Base-by-base conservation (phyloP, 1,140 invertebrate species). In the Ericerus pela region DNA sequence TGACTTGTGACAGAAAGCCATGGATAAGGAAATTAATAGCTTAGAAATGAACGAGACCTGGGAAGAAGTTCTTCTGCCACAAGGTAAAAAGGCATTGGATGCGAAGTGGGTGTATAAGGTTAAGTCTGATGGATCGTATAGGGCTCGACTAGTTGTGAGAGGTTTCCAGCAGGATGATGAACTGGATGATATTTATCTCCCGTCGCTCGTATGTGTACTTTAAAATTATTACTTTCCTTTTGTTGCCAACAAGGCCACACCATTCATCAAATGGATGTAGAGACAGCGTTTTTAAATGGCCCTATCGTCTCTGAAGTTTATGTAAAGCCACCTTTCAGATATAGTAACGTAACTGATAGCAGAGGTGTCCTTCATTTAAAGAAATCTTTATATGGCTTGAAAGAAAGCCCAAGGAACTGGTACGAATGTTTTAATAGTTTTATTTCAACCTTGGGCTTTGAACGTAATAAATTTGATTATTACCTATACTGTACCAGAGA, bases 301-400 rank as follows among this genome's bases (percentile, higher is more conserved):
- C 38, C 59, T 12, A 43, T 68, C 14, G 56, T 63, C 8, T 58
- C 60, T 38, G 58, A 60, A 33, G 47, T 67, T 5, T 67, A 59
- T 52, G 64, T 68, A 61, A 36, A 64, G 24, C 60, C 60, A 36
- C 65, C 66, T n/a, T n/a, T n/a, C n/a, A 22, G 56, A 63, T 53
- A 41, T 43, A 12, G 58, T 60, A 22, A 24, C 33, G 3, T 38
- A 30, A 3, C 5, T 4, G 4, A 22, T 24, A 18, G 36, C 24
- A 2, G 27, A 26, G 16, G 38, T 47, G 36, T 62, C n/a, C n/a
- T 58, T 20, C 55, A 57, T 37, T 41, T 65, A 4, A 59, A 56
- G 1, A 59, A 59, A 24, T 31, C 51, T 14, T n/a, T 67, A 0
- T 68, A 66, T 56, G 64, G 54, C 14, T 27, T 55, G 2, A 26